Base-by-base conservation (phyloP, 2,888 invertebrate species). In the Spisula solida region DNA sequence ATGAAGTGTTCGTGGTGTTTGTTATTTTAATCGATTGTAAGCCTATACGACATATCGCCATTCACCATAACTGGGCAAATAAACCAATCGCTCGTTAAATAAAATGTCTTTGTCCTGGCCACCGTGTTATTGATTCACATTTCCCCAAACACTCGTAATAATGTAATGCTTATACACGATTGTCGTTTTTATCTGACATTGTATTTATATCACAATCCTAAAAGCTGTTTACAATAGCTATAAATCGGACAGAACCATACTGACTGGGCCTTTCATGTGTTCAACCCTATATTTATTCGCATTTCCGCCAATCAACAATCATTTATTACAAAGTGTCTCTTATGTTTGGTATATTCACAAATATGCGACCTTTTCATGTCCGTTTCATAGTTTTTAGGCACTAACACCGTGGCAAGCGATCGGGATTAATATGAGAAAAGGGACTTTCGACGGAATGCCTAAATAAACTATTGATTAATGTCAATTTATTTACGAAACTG, bases 21-120 rank as follows among this genome's bases (percentile, higher is more conserved):
- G 25, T 66, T 66, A 66, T 66, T 25, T 66, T 8, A 66, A 66
- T 66, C 60, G 60, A 66, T 66, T 66, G 60, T 25, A 66, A 66
- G 60, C 25, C 6, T 66, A 66, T 66, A 66, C 25, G 60, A 66
- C 25, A 66, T 66, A 66, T 66, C 60, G 60, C 20, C 60, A 66
- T 6, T 66, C 60, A 25, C 25, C n/a, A 66, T n/a, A 66, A 66
- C 60, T 66, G 60, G 60, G 25, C 60, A 66, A 66, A 66, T 66
- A 66, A 66, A 66, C 10, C 60, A 5, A 25, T n/a, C 60, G 60
- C 60, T 25, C 25, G 60, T 66, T 25, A 66, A 25, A 66, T 66
- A 66, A 25, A 66, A 66, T 66, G 60, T 66, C 56, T 56, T 56
- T 66, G 60, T 66, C 25, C 60, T 25, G 60, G 60, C 25, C 25